Evolutionary conservation across 2,797 vertebrate species (phyloP).

Genomic region (Loriculus beryllinus): DNA sequence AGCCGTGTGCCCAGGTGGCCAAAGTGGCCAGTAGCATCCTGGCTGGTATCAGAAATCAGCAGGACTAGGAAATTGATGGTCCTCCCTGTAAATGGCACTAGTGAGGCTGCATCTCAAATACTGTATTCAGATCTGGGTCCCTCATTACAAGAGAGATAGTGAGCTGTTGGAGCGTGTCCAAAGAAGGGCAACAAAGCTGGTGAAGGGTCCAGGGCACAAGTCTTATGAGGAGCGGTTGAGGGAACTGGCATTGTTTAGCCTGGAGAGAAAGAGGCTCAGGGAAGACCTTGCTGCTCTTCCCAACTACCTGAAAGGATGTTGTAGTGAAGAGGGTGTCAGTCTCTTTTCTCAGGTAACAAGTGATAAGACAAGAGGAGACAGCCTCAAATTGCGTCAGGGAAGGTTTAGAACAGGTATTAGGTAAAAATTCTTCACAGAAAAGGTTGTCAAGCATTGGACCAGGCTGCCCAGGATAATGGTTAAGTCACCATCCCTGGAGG

Average conservation of each 20-base stretch:
- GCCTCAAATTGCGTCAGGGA: not conserved
- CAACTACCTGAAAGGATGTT: not conserved
- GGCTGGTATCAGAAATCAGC: not conserved
- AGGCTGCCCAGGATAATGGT: not conserved
- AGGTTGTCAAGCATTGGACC: not conserved
- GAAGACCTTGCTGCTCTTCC: not conserved
- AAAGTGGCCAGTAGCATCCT: not conserved
- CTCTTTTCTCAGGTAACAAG: not conserved
- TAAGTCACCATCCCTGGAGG: not conserved
- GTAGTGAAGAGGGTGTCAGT: not conserved
- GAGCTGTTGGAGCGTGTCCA: not conserved
- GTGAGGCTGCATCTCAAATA: not conserved
- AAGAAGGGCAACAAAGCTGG: not conserved
- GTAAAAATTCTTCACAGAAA: not conserved
- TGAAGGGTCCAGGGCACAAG: not conserved
- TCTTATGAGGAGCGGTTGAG: not conserved
- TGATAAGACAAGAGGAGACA: not conserved
- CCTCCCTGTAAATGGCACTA: not conserved
- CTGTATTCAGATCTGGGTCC: not conserved
- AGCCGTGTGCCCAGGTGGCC: not conserved
- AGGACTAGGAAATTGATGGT: not conserved
- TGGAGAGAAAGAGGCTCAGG: not conserved
- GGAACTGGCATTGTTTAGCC: not conserved
- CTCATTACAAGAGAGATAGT: not conserved
- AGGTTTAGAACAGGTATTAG: not conserved